These are phyloP conservation scores for Tupaia tana DNA, from an alignment of 2,113 vertebrate species.

Conservation along the genomic window DNA sequence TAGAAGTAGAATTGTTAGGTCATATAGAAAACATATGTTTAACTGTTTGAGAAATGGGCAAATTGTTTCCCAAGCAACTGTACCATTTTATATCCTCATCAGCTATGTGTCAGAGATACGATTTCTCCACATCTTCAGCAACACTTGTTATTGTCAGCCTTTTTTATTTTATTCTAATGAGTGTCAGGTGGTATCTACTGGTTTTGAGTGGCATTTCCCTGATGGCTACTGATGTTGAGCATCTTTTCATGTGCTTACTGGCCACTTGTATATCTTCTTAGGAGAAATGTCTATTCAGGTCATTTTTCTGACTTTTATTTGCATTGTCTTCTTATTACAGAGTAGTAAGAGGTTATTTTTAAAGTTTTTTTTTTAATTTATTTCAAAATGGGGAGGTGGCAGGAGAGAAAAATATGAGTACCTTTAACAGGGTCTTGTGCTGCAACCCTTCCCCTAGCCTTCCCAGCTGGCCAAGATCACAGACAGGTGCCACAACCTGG, in stretches of 20 bases:
- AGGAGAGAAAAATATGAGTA: too few relatives aligned
- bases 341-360: neutral
- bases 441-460: too few relatives aligned
- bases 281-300: neutral
- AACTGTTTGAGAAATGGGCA: neutral
- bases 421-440: too few relatives aligned
- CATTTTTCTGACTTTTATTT: neutral
- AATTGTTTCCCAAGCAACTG: neutral
- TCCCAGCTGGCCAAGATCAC: too few relatives aligned
- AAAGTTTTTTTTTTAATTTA: too few relatives aligned
- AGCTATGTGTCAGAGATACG: neutral
- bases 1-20: neutral
- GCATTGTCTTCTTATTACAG: neutral
- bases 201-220: conserved; percentile 14
- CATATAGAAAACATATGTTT: neutral
- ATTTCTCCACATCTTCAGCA: neutral
- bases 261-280: neutral
- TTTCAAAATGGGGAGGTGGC: too few relatives aligned
- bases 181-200: neutral
- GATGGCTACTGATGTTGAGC: neutral
- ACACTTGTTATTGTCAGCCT: neutral
- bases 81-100: neutral
- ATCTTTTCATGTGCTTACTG: conserved; percentile 4
- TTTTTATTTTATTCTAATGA: conserved; percentile 11
- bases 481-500: too few relatives aligned